Evolutionary conservation across 2,113 vertebrate genomes (phyloP), one percentile per base, ranked within the genome.

Genomic region (Numida meleagris): DNA sequence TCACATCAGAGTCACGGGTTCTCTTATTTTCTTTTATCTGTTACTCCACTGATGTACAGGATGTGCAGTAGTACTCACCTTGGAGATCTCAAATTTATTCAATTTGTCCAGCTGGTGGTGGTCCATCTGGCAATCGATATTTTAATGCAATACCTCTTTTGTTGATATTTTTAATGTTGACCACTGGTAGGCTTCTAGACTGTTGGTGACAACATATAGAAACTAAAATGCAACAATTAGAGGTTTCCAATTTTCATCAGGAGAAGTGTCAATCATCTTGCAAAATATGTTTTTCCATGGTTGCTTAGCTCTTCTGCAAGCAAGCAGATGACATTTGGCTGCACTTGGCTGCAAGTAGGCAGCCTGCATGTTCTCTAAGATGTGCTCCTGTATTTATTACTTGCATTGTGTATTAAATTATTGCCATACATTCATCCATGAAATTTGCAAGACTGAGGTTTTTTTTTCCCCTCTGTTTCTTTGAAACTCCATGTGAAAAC

Each of bases 361-460:
- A 78, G 13, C 27, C 62, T 68, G 75, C 71, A 10, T 43, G 43
- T 85, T 75, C 57, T 92, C 74, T 73, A n/a, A 79, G 57, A 20
- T 92, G 43, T 50, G 40, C 31, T 84, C 20, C 36, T 89, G 72
- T 87, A 78, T 91, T 93, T 80, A 67, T 36, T 88, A 4, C 61
- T 94, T 81, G 31, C 62, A 82, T 89, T 89, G 72, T 76, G 59
- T 53, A 65, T 85, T 82, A 76, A 80, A 53, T 80, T 79, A 66
- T 66, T 92, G 78, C 31, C 43, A 76, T 61, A n/a, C n/a, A 68
- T 78, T 95, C 45, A 58, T 79, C 66, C 74, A 24, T 79, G 83
- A 79, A 27, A 23, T 78, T 66, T 71, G 40, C 33, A 82, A 82
- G 79, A 57, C 29, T 77, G 50, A 55, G 34, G 62, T 34, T 36